These are phyloP conservation scores for Sparus aurata DNA, from an alignment of 2,797 vertebrate genomes.

Conservation along the genomic window DNA sequence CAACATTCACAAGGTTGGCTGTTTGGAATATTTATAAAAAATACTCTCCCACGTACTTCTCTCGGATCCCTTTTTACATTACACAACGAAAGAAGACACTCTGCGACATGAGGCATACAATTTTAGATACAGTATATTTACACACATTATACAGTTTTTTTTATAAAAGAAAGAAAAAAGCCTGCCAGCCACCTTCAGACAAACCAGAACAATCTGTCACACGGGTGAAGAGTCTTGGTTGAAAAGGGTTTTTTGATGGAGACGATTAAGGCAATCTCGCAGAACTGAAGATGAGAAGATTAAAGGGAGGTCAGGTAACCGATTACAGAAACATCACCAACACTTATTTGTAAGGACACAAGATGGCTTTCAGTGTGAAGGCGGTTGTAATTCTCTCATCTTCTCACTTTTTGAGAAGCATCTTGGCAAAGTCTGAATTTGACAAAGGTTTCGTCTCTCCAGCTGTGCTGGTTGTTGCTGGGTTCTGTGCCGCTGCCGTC, in stretches of 20 bases:
- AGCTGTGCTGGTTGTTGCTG: conserved; percentile 57
- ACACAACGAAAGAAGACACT: conserved; percentile 71
- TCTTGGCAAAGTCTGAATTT: conserved; percentile 97
- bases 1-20: conserved; percentile 70
- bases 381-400: conserved; percentile 67
- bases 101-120: conserved; percentile 59
- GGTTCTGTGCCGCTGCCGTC: conserved; percentile 74
- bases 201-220: conserved; percentile 42
- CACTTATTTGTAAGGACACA: conserved; percentile 84
- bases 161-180: conserved; percentile 49
- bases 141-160: conserved; percentile 71
- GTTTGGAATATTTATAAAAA: conserved; percentile 77
- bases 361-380: conserved; percentile 87
- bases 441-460: conserved; percentile 88
- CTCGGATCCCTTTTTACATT: conserved; percentile 52
- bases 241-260: conserved; percentile 43
- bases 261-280: conserved; percentile 78
- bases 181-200: conserved; percentile 47
- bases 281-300: conserved; percentile 61
- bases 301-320: conserved; percentile 69
- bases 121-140: conserved; percentile 79
- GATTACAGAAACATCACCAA: conserved; percentile 68
- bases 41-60: conserved; percentile 63
- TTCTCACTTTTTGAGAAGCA: conserved; percentile 95
- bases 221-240: conserved; percentile 38